Percentiles rank a stretch among this genome's conserved stretches.
Evolutionary conservation across 2,888 invertebrate genomes (phyloP).

Genomic region (Apomyelois bistriatella): DNA sequence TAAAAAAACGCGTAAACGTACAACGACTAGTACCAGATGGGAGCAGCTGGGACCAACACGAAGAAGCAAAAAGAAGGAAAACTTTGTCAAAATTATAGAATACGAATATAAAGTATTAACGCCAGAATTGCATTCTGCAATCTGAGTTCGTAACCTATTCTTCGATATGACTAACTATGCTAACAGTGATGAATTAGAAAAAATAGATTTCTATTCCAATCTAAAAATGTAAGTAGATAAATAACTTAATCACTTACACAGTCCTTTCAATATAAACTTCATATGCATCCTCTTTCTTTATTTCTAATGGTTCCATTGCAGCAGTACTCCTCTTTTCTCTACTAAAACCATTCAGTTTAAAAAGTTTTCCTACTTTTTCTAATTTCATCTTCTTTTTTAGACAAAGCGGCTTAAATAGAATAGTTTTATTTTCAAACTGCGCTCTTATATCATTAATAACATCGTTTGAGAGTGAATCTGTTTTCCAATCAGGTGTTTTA

Average conservation of each 20-base stretch:
- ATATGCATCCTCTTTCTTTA: conserved; percentile 18
- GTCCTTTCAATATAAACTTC: conserved; percentile 53
- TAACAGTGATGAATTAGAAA: no score
- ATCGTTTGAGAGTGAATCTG: conserved; percentile 43
- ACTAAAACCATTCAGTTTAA: conserved; percentile 45
- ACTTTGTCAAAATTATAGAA: no score
- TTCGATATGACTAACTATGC: no score
- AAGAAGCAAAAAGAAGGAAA: no score
- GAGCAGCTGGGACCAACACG: no score
- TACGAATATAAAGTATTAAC: no score
- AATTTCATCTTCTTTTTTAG: conserved; percentile 54
- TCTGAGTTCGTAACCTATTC: no score
- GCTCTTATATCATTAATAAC: conserved; percentile 57
- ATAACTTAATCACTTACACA: conserved; percentile 47
- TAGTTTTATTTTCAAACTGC: conserved; percentile 44
- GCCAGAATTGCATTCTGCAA: no score
- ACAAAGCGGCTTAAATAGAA: conserved; percentile 40
- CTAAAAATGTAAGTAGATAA: not conserved
- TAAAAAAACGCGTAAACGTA: no score
- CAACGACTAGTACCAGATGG: no score
- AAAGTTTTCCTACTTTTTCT: conserved; percentile 55
- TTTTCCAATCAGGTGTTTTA: conserved; percentile 45
- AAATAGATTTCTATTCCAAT: no score
- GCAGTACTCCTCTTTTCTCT: conserved; percentile 39
- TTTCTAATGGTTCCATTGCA: not conserved